Conservation (phyloP, 2,113 vertebrate species). For the Ameiurus melas region DNA sequence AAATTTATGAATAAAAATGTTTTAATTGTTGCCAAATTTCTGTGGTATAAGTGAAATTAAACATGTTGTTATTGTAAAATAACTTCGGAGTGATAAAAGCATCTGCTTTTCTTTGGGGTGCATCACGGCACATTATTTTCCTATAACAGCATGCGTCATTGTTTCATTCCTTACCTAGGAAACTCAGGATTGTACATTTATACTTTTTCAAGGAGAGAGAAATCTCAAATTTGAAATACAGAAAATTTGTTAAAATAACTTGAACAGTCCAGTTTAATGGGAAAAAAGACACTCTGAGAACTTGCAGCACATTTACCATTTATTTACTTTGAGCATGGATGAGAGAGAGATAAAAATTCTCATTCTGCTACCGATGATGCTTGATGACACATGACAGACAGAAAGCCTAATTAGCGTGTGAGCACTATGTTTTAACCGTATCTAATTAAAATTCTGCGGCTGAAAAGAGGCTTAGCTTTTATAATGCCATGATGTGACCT, state of each 20-base stretch:
- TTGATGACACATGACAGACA: constrained; percentile 21
- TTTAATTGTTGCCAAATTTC: background rate
- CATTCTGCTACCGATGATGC: background rate
- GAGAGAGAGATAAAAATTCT: background rate
- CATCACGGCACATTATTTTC: background rate
- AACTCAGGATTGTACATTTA: background rate
- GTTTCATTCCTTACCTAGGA: background rate
- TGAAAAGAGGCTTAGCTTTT: constrained; percentile 17
- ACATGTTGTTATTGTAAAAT: background rate
- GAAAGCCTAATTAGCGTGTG: constrained; percentile 18
- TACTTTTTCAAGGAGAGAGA: background rate
- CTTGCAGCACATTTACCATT: background rate
- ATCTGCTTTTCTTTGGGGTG: background rate
- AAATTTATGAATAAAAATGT: background rate
- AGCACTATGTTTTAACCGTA: constrained; percentile 19
- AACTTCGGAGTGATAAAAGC: background rate
- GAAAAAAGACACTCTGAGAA: background rate
- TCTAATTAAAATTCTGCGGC: constrained; percentile 28
- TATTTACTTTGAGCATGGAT: background rate
- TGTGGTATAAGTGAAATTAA: background rate
- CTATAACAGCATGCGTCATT: background rate
- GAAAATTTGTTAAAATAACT: background rate
- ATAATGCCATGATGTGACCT: constrained; percentile 22
- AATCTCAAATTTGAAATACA: background rate
- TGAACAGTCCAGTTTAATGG: background rate